Evolutionary conservation across 2,113 vertebrate genomes (phyloP).

Genomic region (Alethe castanea): DNA sequence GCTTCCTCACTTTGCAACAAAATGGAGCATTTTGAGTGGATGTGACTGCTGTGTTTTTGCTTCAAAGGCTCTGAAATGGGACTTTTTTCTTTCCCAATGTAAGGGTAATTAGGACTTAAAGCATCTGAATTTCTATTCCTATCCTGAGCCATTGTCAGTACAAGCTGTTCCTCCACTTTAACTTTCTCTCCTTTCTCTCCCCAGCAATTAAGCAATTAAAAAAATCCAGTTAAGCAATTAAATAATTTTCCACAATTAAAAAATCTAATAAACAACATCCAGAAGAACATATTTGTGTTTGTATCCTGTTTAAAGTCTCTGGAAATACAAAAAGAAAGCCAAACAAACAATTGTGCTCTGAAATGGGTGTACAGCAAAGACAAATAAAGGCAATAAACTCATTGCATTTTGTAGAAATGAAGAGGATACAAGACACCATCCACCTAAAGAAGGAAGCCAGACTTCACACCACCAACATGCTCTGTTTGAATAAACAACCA

Average conservation of each 20-base stretch:
- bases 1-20: not conserved
- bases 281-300: not conserved
- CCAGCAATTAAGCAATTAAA: not conserved
- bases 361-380: not conserved
- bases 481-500: not conserved
- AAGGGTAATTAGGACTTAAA: not conserved
- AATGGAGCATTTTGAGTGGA: not conserved
- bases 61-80: not conserved
- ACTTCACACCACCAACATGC: not conserved
- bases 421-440: rapidly evolving
- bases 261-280: not conserved
- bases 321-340: not conserved
- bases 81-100: not conserved
- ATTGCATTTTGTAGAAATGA: not conserved
- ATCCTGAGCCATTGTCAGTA: not conserved
- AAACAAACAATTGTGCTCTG: not conserved
- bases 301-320: not conserved
- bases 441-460: not conserved
- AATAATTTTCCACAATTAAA: not conserved
- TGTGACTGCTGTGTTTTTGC: not conserved
- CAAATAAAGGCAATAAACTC: not conserved
- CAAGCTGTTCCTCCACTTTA: not conserved
- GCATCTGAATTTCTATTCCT: not conserved
- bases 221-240: not conserved
- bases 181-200: not conserved